Conservation (phyloP, 2,888 invertebrate species). For the Spodoptera littoralis region DNA sequence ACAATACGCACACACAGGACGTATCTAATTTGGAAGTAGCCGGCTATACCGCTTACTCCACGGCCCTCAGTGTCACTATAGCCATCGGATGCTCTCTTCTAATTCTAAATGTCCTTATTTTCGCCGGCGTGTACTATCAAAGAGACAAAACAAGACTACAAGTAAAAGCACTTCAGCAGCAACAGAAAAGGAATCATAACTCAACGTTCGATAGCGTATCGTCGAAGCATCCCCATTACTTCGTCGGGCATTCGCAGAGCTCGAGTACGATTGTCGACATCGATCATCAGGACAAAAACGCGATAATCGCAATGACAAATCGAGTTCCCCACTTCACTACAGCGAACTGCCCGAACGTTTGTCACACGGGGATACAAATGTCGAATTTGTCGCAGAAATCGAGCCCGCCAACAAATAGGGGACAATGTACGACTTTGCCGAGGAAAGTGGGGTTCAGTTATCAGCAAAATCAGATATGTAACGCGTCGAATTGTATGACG, state of each 20-base stretch:
- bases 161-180: constrained; percentile 93
- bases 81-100: constrained; percentile 94
- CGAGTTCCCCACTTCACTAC: constrained; percentile 85
- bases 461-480: constrained; percentile 84
- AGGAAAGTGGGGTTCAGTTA: constrained; percentile 86
- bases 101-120: constrained; percentile 94
- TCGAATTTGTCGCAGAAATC: constrained; percentile 82
- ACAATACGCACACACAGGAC: constrained; percentile 92
- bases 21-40: constrained; percentile 94
- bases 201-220: constrained; percentile 89
- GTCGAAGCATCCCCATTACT: constrained; percentile 93
- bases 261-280: constrained; percentile 95
- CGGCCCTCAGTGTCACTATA: constrained; percentile 93
- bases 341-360: constrained; percentile 87
- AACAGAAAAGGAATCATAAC: constrained; percentile 90
- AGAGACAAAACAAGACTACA: constrained; percentile 93
- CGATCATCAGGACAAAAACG: constrained; percentile 92
- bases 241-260: constrained; percentile 93
- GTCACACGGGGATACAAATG: constrained; percentile 90
- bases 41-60: constrained; percentile 93
- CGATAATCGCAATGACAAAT: constrained; percentile 86
- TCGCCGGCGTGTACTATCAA: constrained; percentile 95
- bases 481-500: constrained; percentile 88
- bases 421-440: constrained; percentile 85
- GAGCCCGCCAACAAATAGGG: constrained; percentile 82